Conservation (phyloP, 1,140 invertebrate genomes). For the Heliothis subflexa region DNA sequence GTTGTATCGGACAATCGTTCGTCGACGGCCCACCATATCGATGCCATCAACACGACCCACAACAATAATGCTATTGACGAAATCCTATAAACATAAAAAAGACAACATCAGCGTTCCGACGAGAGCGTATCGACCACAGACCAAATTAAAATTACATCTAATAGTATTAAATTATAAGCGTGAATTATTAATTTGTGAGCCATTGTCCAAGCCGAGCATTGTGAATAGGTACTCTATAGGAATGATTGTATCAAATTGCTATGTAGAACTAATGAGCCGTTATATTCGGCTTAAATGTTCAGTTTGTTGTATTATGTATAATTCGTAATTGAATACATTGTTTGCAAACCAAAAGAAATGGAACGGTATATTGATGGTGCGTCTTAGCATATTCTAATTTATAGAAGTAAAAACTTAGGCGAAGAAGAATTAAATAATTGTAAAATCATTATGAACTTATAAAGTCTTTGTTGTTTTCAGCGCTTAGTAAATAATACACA, state of each 20-base stretch:
- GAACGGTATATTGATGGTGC: too few species aligned
- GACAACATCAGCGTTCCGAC: conserved; percentile 53
- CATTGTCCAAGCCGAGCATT: conserved; percentile 68
- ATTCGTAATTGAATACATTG: conserved; percentile 34
- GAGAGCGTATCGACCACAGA: conserved; percentile 75
- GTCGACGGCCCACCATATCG: conserved; percentile 52
- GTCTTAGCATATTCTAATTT: too few species aligned
- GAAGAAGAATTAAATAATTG: too few species aligned
- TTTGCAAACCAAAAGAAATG: not conserved
- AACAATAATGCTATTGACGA: conserved; percentile 70
- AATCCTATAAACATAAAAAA: conserved; percentile 66
- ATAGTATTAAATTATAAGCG: conserved; percentile 73
- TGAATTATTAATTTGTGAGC: conserved; percentile 82
- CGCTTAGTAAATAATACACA: not conserved
- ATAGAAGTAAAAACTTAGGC: too few species aligned
- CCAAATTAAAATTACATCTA: conserved; percentile 81
- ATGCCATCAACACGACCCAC: conserved; percentile 64
- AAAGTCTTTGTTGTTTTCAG: conserved; percentile 28
- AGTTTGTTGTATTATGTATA: not conserved
- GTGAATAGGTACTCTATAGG: conserved; percentile 51
- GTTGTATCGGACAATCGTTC: conserved; percentile 62
- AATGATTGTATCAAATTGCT: conserved; percentile 54
- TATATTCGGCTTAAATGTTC: conserved; percentile 38
- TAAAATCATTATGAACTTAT: conserved; percentile 50
- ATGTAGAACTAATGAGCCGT: conserved; percentile 49